Evolutionary conservation across 2,888 invertebrate species (phyloP).

Genomic region (Drosophila stalkeri): DNA sequence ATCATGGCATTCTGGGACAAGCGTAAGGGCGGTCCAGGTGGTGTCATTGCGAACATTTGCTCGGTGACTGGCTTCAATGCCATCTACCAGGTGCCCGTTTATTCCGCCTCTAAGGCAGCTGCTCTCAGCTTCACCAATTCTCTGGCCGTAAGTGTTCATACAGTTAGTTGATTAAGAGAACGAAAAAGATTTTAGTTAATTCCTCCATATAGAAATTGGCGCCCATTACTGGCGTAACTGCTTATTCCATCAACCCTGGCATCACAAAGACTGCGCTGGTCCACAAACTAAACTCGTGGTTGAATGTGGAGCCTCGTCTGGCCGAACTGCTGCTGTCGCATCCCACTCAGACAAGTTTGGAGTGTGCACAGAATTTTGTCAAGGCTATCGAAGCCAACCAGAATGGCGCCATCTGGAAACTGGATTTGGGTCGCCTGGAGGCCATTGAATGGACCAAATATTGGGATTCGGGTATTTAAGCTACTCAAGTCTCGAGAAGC

Average conservation of each 20-base stretch:
- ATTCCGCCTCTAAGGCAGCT: slow-evolving; percentile 84
- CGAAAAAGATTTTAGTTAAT: neutral
- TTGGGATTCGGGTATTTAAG: slow-evolving; percentile 74
- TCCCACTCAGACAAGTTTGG: slow-evolving; percentile 60
- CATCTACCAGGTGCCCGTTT: slow-evolving; percentile 78
- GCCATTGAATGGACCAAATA: slow-evolving; percentile 65
- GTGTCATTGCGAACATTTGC: slow-evolving; percentile 83
- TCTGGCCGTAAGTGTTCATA: slow-evolving; percentile 75
- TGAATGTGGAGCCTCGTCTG: slow-evolving; percentile 63
- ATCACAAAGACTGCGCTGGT: slow-evolving; percentile 66
- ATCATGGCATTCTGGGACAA: slow-evolving; percentile 84
- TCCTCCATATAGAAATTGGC: slow-evolving; percentile 52
- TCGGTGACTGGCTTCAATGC: slow-evolving; percentile 82
- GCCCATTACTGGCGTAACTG: slow-evolving; percentile 66
- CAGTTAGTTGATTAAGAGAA: too few species aligned
- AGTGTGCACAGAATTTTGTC: slow-evolving; percentile 79
- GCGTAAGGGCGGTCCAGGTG: slow-evolving; percentile 84
- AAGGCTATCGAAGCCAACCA: slow-evolving; percentile 78
- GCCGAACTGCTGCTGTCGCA: slow-evolving; percentile 45
- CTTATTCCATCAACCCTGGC: slow-evolving; percentile 72
- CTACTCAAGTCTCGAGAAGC: neutral
- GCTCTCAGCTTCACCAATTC: slow-evolving; percentile 84
- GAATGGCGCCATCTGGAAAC: slow-evolving; percentile 83
- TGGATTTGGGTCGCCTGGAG: slow-evolving; percentile 75
- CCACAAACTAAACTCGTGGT: slow-evolving; percentile 70